Evolutionary conservation across 1,140 invertebrate genomes (phyloP).

Genomic region (Scaptomyza graminum): DNA sequence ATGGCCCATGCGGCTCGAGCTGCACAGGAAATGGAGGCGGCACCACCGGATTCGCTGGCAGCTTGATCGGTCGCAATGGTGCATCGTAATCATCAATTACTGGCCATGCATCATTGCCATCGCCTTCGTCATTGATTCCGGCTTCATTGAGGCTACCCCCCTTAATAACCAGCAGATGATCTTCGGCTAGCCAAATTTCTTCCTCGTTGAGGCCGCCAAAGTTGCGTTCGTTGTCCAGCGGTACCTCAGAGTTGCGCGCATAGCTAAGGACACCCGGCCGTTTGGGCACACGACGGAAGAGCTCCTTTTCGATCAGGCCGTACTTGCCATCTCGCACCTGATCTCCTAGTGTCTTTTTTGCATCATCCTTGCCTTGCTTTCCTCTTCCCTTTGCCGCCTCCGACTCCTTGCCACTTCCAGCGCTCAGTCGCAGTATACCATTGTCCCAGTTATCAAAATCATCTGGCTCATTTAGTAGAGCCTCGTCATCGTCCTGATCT

Average conservation of each 20-base stretch:
- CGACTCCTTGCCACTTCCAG: conserved; percentile 86
- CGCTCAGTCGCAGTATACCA: conserved; percentile 87
- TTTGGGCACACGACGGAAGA: conserved; percentile 88
- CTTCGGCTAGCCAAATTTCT: conserved; percentile 95
- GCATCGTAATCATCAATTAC: conserved; percentile 93
- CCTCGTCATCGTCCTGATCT: conserved; percentile 74
- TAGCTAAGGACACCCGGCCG: conserved; percentile 93
- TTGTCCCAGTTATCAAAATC: conserved; percentile 87
- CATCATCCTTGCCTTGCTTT: conserved; percentile 87
- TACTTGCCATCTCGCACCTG: conserved; percentile 95
- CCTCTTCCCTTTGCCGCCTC: conserved; percentile 58
- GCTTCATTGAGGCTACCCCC: conserved; percentile 87
- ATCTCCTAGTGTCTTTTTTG: conserved; percentile 92
- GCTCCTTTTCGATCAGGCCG: conserved; percentile 93
- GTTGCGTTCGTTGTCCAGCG: conserved; percentile 90
- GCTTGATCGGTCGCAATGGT: conserved; percentile 90
- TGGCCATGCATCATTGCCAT: conserved; percentile 87
- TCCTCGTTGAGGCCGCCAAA: conserved; percentile 92
- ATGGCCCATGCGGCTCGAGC: conserved; percentile 90
- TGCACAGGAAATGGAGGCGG: conserved; percentile 95
- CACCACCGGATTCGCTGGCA: conserved; percentile 89
- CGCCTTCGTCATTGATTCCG: conserved; percentile 31
- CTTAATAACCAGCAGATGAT: conserved; percentile 92
- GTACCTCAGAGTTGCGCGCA: conserved; percentile 89
- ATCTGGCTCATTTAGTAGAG: conserved; percentile 75